These are phyloP conservation scores for Gonatopus flavifemur DNA, from an alignment of 1,140 invertebrate genomes.

Conservation along the genomic window DNA sequence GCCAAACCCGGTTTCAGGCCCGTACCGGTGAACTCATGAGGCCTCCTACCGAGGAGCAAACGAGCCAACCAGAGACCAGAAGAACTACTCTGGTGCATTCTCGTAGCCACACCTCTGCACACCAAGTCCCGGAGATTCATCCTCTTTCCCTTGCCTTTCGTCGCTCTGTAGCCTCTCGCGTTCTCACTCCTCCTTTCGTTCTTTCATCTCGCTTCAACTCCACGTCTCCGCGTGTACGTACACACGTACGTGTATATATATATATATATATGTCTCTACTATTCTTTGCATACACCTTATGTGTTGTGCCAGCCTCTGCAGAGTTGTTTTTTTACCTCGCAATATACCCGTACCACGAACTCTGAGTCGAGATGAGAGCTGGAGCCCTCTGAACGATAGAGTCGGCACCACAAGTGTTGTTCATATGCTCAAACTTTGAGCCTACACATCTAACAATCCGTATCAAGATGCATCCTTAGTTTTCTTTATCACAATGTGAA, in stretches of 20 bases:
- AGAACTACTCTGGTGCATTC: constrained; percentile 47
- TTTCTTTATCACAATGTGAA: too few relatives aligned
- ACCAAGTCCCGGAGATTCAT: constrained; percentile 29
- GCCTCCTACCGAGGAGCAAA: constrained; percentile 53
- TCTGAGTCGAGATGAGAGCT: constrained; percentile 41
- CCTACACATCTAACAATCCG: too few relatives aligned
- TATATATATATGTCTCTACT: too few relatives aligned
- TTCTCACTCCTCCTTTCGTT: constrained; percentile 8
- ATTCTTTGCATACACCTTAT: too few relatives aligned
- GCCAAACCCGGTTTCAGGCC: constrained; percentile 29
- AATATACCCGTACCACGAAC: background rate
- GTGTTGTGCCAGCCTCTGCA: constrained; percentile 3
- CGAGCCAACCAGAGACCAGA: constrained; percentile 57
- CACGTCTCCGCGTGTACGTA: background rate
- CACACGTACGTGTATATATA: too few relatives aligned
- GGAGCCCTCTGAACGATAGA: constrained; percentile 48
- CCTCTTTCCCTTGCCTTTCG: constrained; percentile 24
- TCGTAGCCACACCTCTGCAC: constrained; percentile 57
- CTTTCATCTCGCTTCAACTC: constrained; percentile 3
- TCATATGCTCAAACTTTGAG: too few relatives aligned
- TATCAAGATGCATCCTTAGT: too few relatives aligned
- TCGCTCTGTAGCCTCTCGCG: constrained; percentile 10
- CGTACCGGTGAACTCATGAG: constrained; percentile 45
- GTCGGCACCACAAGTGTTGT: too few relatives aligned
- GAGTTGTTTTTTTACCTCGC: constrained; percentile 24